These are phyloP conservation scores for Ceratina calcarata DNA, from an alignment of 1,140 invertebrate species.

Conservation along the genomic window DNA sequence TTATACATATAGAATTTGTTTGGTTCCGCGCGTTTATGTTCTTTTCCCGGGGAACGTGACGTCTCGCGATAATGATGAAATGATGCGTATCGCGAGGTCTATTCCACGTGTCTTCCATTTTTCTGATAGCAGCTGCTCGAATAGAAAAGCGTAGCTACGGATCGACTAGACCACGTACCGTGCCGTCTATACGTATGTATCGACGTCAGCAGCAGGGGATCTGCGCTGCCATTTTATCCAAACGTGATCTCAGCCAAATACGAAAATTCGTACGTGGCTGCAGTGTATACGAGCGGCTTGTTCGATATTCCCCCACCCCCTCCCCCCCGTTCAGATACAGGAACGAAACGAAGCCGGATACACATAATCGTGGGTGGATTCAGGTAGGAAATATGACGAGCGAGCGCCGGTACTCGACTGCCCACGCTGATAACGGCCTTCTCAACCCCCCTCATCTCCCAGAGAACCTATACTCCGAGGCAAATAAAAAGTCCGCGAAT, in stretches of 20 bases:
- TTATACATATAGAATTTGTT: too few species aligned
- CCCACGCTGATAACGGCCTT: slow-evolving; percentile 44
- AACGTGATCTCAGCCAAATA: slow-evolving; percentile 77
- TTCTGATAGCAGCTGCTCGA: slow-evolving; percentile 32
- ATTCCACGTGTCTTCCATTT: slow-evolving; percentile 27
- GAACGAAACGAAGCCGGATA: slow-evolving; percentile 21
- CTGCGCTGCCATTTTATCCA: slow-evolving; percentile 75
- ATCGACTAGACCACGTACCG: slow-evolving; percentile 22
- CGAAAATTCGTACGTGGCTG: slow-evolving; percentile 76
- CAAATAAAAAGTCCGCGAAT: slow-evolving; percentile 39
- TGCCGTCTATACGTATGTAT: slow-evolving; percentile 36
- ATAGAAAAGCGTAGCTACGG: slow-evolving; percentile 1
- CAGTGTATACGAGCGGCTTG: slow-evolving; percentile 56
- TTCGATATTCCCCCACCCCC: slow-evolving; percentile 44
- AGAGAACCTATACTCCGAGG: not conserved
- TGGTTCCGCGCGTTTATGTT: not conserved
- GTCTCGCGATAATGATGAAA: slow-evolving; percentile 60
- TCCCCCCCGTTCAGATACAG: not conserved
- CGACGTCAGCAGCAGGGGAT: slow-evolving; percentile 64
- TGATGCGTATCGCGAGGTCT: slow-evolving; percentile 51
- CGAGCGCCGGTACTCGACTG: slow-evolving; percentile 31
- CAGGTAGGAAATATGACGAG: slow-evolving; percentile 56
- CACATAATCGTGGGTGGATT: slow-evolving; percentile 38
- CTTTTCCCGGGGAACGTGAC: slow-evolving; percentile 59
- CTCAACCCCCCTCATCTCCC: not conserved